phyloP scores from a whole-genome alignment of 2,888 invertebrate genomes.

The Ennomos fuscantarius region DNA sequence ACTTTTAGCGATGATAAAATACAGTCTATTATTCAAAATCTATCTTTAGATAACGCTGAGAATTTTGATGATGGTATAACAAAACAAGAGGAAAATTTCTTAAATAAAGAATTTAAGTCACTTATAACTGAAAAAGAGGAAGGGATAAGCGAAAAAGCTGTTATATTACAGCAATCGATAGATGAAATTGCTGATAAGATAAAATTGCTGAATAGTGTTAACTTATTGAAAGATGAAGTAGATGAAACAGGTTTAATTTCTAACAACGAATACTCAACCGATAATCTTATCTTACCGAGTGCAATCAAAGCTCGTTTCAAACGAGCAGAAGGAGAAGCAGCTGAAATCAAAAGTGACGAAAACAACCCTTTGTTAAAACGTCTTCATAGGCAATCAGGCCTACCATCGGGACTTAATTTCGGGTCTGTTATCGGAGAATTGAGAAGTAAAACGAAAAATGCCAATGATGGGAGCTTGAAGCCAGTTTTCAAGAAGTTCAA shows the following conservation, averaged over 20 bases:
- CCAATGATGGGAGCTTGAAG: constrained; percentile 66
- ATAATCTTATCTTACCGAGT: constrained; percentile 27
- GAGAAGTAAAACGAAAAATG: constrained; percentile 72
- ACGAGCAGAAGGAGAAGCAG: constrained; percentile 21
- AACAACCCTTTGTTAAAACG: constrained; percentile 63
- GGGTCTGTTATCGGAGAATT: constrained; percentile 79
- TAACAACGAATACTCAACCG: constrained; percentile 5
- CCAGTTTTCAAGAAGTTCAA: constrained; percentile 80
- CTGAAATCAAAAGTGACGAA: constrained; percentile 41
- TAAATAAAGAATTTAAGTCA: constrained; percentile 44
- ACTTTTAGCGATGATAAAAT: constrained; percentile 77
- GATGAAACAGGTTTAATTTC: constrained; percentile 27
- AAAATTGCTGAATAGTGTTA: constrained; percentile 50
- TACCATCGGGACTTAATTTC: constrained; percentile 70
- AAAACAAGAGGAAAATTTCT: constrained; percentile 36
- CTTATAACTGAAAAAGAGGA: constrained; percentile 40
- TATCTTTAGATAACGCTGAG: constrained; percentile 67
- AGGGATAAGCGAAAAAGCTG: constrained; percentile 55
- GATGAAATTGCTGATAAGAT: constrained; percentile 62
- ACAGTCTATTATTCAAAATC: constrained; percentile 75
- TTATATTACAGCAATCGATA: constrained; percentile 55
- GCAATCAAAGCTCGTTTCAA: constrained; percentile 31
- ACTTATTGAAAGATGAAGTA: constrained; percentile 33
- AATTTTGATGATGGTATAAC: constrained; percentile 46
- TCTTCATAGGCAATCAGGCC: constrained; percentile 67